Evolutionary conservation across 2,113 vertebrate species (phyloP), one percentile per base, ranked within the genome.

Genomic region (Polyodon spathula): DNA sequence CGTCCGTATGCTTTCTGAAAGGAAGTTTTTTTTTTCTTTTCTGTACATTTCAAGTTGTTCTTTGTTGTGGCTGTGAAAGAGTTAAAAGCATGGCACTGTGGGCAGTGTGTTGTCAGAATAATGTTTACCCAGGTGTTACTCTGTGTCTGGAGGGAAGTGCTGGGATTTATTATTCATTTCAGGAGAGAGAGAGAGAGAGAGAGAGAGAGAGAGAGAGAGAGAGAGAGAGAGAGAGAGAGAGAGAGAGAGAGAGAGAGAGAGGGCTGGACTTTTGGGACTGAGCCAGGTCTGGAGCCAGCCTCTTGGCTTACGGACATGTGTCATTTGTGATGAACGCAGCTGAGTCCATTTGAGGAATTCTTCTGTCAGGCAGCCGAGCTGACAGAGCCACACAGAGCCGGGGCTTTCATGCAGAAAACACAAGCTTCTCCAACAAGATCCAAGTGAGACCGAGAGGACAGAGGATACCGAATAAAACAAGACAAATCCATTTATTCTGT

Each of bases 41-140:
- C n/a, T n/a, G n/a, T n/a, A n/a, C n/a, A n/a, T n/a, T n/a, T n/a
- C n/a, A n/a, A n/a, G n/a, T n/a, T n/a, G n/a, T n/a, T n/a, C n/a
- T n/a, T n/a, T n/a, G n/a, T n/a, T n/a, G n/a, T n/a, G 53, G 15
- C 53, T 37, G 15, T 54, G 53, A 54, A 27, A 37, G 53, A 37
- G 53, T n/a, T 54, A 9, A 54, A 54, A 27, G 17, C 53, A 54
- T 8, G 53, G 53, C 10, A 16, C 53, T 2, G 53, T 8, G n/a
- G n/a, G 8, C 17, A 41, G 62, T 71, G 72, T 46, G 65, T 27
- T 54, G 53, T 10, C 80, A 82, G 72, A 83, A 76, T 79, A 67
- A 82, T 85, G 79, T 86, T 84, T 81, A 82, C 74, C 81, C 87
- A 87, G 84, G 84, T 88, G 86, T 85, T 88, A 83, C 84, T 81